A percentile compares a stretch with the other conserved stretches of the same genome.
Conservation (phyloP, 2,888 invertebrate genomes). For the Platypus cylindrus region DNA sequence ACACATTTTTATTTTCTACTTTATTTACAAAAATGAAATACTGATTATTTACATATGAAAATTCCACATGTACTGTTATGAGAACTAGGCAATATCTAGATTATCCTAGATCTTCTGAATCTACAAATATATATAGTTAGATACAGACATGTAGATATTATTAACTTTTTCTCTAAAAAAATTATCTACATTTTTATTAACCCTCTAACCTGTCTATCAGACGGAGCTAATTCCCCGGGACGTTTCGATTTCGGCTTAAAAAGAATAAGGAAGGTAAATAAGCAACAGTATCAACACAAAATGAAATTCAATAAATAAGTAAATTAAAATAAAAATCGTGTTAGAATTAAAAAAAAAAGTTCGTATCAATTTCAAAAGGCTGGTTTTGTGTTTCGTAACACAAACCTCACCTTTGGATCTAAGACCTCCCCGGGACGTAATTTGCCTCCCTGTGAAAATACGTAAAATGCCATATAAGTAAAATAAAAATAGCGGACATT, state of each 20-base stretch:
- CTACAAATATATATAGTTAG: slow-evolving; percentile 30
- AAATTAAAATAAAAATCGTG: slow-evolving; percentile 12
- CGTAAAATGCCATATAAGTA: slow-evolving; percentile 16
- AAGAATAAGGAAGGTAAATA: slow-evolving; percentile 33
- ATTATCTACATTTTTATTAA: slow-evolving; percentile 19
- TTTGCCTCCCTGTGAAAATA: slow-evolving; percentile 52
- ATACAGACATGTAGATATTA: slow-evolving; percentile 31
- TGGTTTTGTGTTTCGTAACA: slow-evolving; percentile 39
- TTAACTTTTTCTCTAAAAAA: slow-evolving; percentile 17
- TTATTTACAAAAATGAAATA: slow-evolving; percentile 12
- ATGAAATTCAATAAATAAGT: slow-evolving; percentile 21
- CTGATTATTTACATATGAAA: slow-evolving; percentile 17
- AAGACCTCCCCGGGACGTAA: slow-evolving; percentile 69
- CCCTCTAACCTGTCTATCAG: slow-evolving; percentile 56
- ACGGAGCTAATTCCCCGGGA: slow-evolving; percentile 57
- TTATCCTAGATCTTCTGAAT: slow-evolving; percentile 15
- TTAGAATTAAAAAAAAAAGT: slow-evolving; percentile 13
- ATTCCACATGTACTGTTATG: slow-evolving; percentile 19
- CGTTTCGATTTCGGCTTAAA: slow-evolving; percentile 56
- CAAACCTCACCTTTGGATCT: slow-evolving; percentile 64
- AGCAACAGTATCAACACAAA: no score
- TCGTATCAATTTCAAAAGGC: slow-evolving; percentile 30
- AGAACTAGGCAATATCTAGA: slow-evolving; percentile 10
- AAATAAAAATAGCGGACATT: slow-evolving; percentile 12
- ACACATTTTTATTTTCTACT: slow-evolving; percentile 18